These are phyloP conservation scores for Apodemus agrarius DNA, from an alignment of 2,797 vertebrate species.

Conservation along the genomic window DNA sequence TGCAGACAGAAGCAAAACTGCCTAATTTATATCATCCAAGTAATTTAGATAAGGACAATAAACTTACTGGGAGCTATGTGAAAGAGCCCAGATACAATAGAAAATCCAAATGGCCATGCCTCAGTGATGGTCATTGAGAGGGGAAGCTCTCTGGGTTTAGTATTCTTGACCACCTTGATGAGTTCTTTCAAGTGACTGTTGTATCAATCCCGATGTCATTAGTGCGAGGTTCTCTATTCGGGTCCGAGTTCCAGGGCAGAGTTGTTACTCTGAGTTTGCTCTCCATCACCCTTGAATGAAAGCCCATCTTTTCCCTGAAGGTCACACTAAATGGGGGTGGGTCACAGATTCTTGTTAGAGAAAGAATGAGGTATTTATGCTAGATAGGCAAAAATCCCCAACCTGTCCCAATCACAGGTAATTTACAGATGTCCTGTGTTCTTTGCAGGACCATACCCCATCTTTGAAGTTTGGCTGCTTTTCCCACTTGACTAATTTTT, in stretches of 20 bases:
- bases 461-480: constrained; percentile 19
- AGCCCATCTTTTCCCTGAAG: not conserved
- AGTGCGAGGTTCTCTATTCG: not conserved
- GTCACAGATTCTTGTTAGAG: not conserved
- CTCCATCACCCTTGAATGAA: not conserved
- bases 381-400: not conserved
- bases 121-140: not conserved
- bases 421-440: not conserved
- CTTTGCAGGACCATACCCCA: not conserved
- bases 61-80: not conserved
- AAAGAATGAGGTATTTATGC: constrained; percentile 31
- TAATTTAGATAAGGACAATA: not conserved
- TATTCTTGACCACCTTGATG: not conserved
- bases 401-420: not conserved
- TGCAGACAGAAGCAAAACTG: constrained; percentile 1
- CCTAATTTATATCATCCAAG: not conserved
- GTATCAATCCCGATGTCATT: not conserved
- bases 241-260: not conserved
- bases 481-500: constrained; percentile 20
- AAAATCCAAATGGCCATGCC: not conserved
- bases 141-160: not conserved
- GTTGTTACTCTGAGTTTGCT: not conserved
- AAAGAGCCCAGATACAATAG: not conserved
- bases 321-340: not conserved
- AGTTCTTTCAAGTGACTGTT: not conserved